Evolutionary conservation across 2,888 invertebrate species (phyloP), one percentile per base, ranked within the genome.

Genomic region (Thelaira solivaga): DNA sequence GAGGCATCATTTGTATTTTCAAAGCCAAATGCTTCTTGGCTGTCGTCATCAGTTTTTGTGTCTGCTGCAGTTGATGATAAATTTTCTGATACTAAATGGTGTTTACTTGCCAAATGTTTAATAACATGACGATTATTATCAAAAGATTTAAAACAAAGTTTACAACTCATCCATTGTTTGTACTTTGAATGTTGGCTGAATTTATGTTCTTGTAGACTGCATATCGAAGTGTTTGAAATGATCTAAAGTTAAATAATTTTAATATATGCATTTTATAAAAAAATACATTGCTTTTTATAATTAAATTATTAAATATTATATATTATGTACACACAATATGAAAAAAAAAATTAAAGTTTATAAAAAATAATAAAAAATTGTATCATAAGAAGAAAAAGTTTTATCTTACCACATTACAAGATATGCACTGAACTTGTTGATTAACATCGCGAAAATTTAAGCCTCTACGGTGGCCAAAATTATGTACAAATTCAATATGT

Each of bases 111-210:
- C 45, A 86, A 72, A 81, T 86, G 86, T 2, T 80, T 81, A 1
- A 84, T 72, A n/a, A 85, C 67, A 13, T 84, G 82, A 29, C 82
- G 80, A 34, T 83, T 83, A 3, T 81, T 82, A 34, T 75, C 80
- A 26, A 83, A 87, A 0, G 84, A 81, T 29, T 79, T 81, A 57
- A 84, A 86, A 67, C 86, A 86, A 18, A 86, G 76, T 69, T 87
- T 86, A 67, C 86, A 86, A 29, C 84, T 86, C 80, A 87, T 65
- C 86, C 85, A 87, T n/a, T 85, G 81, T 8, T 84, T 84, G 34
- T 84, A 82, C 0, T 85, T 75, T 26, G 86, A 77, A 78, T 86
- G n/a, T n/a, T n/a, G 87, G 4, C 80, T 81, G 47, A 87, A 87
- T 76, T 87, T 86, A 77, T 87, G 86, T 5, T 81, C 49, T 11